Base-by-base conservation (phyloP, 2,797 vertebrate genomes). In the Kryptolebias ocellatus region DNA sequence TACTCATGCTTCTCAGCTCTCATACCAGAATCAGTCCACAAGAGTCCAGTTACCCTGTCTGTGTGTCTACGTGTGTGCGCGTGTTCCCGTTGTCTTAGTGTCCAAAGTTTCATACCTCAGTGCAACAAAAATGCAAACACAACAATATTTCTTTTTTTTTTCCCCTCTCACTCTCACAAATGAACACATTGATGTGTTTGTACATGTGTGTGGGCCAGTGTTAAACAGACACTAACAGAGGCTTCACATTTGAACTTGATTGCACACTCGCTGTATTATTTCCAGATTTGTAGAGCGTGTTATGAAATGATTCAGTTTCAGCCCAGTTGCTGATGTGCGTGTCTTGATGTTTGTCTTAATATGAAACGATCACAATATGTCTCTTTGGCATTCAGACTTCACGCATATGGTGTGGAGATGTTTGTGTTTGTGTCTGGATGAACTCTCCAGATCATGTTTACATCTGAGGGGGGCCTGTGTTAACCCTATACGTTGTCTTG, bases 231-330 rank as follows among this genome's bases (percentile, higher is more conserved):
- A 18, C 54, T 37, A 78, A 84, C 85, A 90, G 77, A 83, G 76
- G 54, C 72, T 89, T 89, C 80, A 84, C 87, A 90, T 91, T 90
- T 65, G 70, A 91, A 89, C 79, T 79, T 76, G 74, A 91, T 91
- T 91, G 88, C 29, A 3, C 79, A 78, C 62, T 78, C 28, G 5
- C 73, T 45, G 64, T 90, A 90, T 92, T 92, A 87, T 86, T 93
- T 92, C 93, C 93, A 94, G 91, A 93, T 87, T 92, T 79, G 61
- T 71, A 39, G 83, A 87, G 87, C 84, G 85, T 91, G 89, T 91
- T 93, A 88, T 87, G 81, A 88, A 92, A 86, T 83, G 56, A 87
- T 87, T 89, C 72, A 46, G 85, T 49, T 82, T 85, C 75, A 81
- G 78, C 80, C 86, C 74, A 84, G 84, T 90, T 89, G 84, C 81